phyloP scores from a whole-genome alignment of 1,140 invertebrate species.

The Micrasema longulum region DNA sequence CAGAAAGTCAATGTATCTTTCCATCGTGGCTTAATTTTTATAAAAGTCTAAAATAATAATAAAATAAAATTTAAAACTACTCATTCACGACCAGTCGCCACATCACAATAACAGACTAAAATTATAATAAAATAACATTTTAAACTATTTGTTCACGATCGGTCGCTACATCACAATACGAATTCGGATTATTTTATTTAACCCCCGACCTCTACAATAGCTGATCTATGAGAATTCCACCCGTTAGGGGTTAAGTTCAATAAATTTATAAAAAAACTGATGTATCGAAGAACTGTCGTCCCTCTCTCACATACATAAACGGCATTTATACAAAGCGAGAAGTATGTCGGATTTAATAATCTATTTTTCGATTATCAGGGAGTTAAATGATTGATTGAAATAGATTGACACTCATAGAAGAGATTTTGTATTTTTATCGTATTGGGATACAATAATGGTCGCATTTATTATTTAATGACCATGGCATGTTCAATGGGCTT shows the following conservation, averaged over 20 bases:
- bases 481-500: conserved; percentile 3
- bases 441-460: conserved; percentile 36
- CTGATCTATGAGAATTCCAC: conserved; percentile 45
- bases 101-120: too few relatives aligned
- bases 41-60: too few relatives aligned
- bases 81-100: too few relatives aligned
- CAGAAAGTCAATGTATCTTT: too few relatives aligned
- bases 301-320: conserved; percentile 17
- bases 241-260: neutral
- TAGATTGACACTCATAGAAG: conserved; percentile 47
- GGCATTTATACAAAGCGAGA: neutral
- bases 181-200: conserved; percentile 52
- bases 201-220: conserved; percentile 42
- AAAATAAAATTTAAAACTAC: too few relatives aligned
- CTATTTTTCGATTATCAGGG: neutral
- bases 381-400: conserved; percentile 52
- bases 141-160: conserved; percentile 46
- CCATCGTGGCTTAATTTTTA: too few relatives aligned
- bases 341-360: neutral
- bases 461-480: conserved; percentile 45
- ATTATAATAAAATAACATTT: conserved; percentile 4
- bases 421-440: conserved; percentile 32
- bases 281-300: neutral
- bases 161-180: conserved; percentile 39
- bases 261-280: too few relatives aligned